Evolutionary conservation across 2,888 invertebrate genomes (phyloP).

Genomic region (Lacanobia oleracea): DNA sequence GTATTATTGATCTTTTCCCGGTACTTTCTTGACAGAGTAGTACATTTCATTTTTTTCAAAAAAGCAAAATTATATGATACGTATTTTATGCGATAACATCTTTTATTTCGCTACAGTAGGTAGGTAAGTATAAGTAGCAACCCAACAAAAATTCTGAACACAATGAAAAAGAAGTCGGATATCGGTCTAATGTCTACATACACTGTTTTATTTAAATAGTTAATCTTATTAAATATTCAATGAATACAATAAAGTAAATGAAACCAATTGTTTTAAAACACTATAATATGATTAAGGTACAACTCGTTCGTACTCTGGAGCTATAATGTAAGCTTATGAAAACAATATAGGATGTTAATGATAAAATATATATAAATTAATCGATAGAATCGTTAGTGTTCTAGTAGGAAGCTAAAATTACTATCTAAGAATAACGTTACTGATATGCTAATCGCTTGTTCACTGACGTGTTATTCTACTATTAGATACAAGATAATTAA

Average conservation of each 20-base stretch:
- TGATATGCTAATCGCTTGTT: slow-evolving; percentile 10
- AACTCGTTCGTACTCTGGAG: slow-evolving; percentile 9
- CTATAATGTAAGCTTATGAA: background rate
- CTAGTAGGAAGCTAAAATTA: background rate
- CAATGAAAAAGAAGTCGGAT: background rate
- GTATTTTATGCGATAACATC: too few relatives aligned
- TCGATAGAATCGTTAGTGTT: background rate
- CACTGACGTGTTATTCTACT: background rate
- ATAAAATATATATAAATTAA: background rate
- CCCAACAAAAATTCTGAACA: background rate
- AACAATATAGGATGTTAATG: background rate
- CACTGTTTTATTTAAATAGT: background rate
- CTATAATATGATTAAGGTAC: background rate
- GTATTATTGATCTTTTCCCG: too few relatives aligned
- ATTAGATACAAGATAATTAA: background rate
- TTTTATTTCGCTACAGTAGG: too few relatives aligned
- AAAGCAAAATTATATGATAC: too few relatives aligned
- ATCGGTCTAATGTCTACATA: slow-evolving; percentile 10
- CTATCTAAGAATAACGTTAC: background rate
- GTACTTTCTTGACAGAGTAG: too few relatives aligned
- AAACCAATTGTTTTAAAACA: slow-evolving; percentile 26
- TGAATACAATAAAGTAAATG: slow-evolving; percentile 11
- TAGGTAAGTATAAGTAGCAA: too few relatives aligned
- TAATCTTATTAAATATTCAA: slow-evolving; percentile 39
- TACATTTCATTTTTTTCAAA: too few relatives aligned